Conservation (phyloP, 2,888 invertebrate genomes). For the Stenotaenia linearis region DNA sequence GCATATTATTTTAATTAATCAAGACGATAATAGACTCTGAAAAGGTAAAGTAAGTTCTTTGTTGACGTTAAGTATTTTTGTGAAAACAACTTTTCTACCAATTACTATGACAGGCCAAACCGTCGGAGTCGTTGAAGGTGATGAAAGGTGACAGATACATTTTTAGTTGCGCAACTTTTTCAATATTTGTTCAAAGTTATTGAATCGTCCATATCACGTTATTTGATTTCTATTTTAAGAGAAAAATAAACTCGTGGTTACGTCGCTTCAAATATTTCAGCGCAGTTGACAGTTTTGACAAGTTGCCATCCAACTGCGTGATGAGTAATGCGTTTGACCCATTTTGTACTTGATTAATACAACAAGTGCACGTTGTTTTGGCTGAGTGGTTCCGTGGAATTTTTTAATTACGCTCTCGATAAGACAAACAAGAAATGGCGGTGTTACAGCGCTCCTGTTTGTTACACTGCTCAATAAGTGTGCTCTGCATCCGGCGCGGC, state of each 20-base stretch:
- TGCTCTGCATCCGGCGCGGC: not conserved
- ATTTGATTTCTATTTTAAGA: not conserved
- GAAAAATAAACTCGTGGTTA: not conserved
- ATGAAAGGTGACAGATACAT: slow-evolving; percentile 5
- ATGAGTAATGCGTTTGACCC: slow-evolving; percentile 5
- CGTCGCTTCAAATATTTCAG: not conserved
- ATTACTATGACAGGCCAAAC: not conserved
- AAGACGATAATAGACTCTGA: no score
- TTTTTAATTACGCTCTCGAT: not conserved
- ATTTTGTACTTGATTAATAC: not conserved
- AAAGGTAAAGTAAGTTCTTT: no score
- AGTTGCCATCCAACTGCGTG: not conserved
- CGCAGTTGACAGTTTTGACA: not conserved
- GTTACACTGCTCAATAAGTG: not conserved
- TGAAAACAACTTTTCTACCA: not conserved
- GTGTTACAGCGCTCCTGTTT: not conserved
- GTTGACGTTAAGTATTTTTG: no score
- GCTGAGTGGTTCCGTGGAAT: not conserved
- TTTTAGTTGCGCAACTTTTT: not conserved
- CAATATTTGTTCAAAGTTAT: not conserved
- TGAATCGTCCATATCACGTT: not conserved
- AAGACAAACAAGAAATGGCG: not conserved
- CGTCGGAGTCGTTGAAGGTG: not conserved
- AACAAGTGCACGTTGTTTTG: not conserved
- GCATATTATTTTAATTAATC: not conserved